Base-by-base conservation (phyloP, 2,888 invertebrate genomes). In the Stegophylla sp. region DNA sequence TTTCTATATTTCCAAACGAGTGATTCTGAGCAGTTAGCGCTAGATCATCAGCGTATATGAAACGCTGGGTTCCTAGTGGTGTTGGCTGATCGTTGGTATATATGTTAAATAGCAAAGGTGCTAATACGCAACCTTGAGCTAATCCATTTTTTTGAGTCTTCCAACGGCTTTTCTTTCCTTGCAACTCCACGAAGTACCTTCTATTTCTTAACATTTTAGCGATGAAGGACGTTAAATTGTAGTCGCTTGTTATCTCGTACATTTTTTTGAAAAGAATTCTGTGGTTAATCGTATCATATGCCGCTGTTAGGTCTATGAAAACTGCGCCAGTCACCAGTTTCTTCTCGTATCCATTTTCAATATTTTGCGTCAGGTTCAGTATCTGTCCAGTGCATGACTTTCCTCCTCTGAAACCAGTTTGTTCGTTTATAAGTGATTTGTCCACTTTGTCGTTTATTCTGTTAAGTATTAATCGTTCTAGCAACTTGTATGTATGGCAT, bases 321-420 rank as follows among this genome's bases (percentile, higher is more conserved):
- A 34, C 56, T 20, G 51, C 56, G n/a, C 56, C 73, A 53, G 73
- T 53, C 34, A 71, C 71, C 23, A 41, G 17, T 43, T 43, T 43
- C n/a, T 41, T 41, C 43, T 67, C 34, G 43, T 34, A 28, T 34
- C 28, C 67, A 77, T 82, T 82, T 79, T 83, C 81, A 13, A 81
- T 75, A 69, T 69, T 64, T 72, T 71, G 82, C 20, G 76, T 66
- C 3, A 82, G 76, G 53, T 83, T 82, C 28, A 83, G 61, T 43
- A 84, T 64, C 56, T 83, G 83, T 13, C 79, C 66, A 66, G 51
- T 74, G 45, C 74, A 81, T 66, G 81, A 81, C 67, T 75, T 83
- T 63, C 69, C 77, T 20, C 77, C 66, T 51, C 77, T 20, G 28
- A 82, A 83, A 56, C 81, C 82, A 41, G 59, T 81, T 61, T 82